Conservation (phyloP, 2,888 invertebrate species). For the Cheiracanthium punctorium region DNA sequence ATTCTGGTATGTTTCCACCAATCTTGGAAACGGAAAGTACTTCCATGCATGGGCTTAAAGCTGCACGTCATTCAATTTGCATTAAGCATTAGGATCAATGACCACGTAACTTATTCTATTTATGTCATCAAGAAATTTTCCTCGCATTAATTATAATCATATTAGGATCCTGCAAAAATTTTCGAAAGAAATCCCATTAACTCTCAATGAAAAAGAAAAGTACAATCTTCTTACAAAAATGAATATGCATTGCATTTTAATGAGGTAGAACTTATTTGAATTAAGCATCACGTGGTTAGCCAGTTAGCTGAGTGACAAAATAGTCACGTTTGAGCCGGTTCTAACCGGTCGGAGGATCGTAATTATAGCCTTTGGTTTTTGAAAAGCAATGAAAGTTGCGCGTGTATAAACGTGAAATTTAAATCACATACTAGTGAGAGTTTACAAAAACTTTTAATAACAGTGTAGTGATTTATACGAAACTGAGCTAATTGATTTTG, state of each 20-base stretch:
- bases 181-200: not conserved
- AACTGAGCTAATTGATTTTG: no score
- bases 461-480: no score
- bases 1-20: no score
- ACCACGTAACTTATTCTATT: not conserved
- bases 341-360: not conserved
- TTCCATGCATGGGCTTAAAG: no score
- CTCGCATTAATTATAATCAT: not conserved
- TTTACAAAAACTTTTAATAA: no score
- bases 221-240: not conserved
- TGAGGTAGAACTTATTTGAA: not conserved
- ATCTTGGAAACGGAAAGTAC: no score
- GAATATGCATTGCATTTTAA: not conserved
- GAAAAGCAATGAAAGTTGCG: not conserved
- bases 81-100: conserved; percentile 1
- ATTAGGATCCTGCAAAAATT: not conserved
- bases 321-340: not conserved
- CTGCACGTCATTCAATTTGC: no score
- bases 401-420: no score
- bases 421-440: no score
- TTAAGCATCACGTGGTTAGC: not conserved
- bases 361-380: not conserved
- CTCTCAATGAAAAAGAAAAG: not conserved
- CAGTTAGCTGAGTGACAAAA: not conserved
- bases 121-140: not conserved